Percentiles rank a stretch among this genome's conserved stretches.
These are phyloP conservation scores for Stramonita haemastoma DNA, from an alignment of 2,888 invertebrate genomes.

Conservation along the genomic window DNA sequence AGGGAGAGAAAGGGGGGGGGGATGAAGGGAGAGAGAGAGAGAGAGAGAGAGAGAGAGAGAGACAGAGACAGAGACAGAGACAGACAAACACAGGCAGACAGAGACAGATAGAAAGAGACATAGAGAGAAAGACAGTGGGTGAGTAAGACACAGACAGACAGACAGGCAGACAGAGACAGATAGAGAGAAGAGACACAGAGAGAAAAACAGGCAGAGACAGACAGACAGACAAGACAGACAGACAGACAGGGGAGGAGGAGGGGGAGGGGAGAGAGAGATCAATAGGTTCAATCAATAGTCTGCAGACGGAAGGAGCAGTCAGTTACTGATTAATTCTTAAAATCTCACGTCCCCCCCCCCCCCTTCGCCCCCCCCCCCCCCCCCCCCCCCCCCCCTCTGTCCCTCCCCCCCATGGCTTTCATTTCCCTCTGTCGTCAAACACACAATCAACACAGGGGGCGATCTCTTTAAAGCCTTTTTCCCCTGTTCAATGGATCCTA, in stretches of 20 bases:
- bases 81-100: no score
- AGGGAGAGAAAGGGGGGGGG: neutral
- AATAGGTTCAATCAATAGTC: no score
- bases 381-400: neutral
- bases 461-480: no score
- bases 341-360: neutral
- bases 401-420: neutral
- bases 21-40: slow-evolving; percentile 6
- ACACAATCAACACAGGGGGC: no score
- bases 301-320: no score
- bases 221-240: no score
- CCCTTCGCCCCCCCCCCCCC: neutral
- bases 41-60: neutral
- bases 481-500: no score
- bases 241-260: neutral
- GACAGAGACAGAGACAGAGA: neutral
- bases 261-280: neutral
- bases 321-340: no score
- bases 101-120: neutral
- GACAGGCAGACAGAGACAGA: neutral
- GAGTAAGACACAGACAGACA: no score
- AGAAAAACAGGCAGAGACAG: neutral
- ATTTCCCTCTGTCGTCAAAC: neutral
- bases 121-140: neutral
- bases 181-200: neutral